Conservation (phyloP, 2,888 invertebrate genomes). For the Capitulum mitella region DNA sequence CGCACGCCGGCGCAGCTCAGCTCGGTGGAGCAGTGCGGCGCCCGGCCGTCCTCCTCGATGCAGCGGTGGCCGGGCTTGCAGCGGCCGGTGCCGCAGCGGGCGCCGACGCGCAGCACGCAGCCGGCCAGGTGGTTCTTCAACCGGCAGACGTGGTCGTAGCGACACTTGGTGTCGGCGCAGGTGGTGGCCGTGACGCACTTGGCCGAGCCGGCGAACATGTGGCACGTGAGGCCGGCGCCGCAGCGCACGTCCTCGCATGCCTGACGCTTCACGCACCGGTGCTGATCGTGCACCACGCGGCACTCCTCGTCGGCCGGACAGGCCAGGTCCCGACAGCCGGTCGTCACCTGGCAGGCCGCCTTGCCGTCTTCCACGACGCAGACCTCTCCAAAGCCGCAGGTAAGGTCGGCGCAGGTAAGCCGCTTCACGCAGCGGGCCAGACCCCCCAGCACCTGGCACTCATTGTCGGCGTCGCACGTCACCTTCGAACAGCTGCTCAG, state of each 20-base stretch:
- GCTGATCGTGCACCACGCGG: background rate
- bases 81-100: background rate
- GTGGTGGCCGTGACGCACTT: conserved; percentile 20
- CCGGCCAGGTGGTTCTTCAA: background rate
- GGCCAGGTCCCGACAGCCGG: background rate
- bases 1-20: background rate
- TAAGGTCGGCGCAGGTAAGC: background rate
- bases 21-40: background rate
- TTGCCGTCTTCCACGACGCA: background rate
- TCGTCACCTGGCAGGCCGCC: background rate
- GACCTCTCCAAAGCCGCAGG: background rate
- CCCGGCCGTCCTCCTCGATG: background rate
- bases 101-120: background rate
- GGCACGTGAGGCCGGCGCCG: background rate
- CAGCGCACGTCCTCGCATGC: background rate
- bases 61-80: background rate
- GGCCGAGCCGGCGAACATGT: background rate
- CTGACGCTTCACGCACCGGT: background rate
- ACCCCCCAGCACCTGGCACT: background rate
- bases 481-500: background rate
- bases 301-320: background rate
- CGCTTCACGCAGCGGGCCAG: conserved; percentile 8
- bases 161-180: background rate
- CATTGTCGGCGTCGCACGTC: background rate
- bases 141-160: background rate